phyloP scores from a whole-genome alignment of 2,888 invertebrate genomes.

The Callinectes sapidus region DNA sequence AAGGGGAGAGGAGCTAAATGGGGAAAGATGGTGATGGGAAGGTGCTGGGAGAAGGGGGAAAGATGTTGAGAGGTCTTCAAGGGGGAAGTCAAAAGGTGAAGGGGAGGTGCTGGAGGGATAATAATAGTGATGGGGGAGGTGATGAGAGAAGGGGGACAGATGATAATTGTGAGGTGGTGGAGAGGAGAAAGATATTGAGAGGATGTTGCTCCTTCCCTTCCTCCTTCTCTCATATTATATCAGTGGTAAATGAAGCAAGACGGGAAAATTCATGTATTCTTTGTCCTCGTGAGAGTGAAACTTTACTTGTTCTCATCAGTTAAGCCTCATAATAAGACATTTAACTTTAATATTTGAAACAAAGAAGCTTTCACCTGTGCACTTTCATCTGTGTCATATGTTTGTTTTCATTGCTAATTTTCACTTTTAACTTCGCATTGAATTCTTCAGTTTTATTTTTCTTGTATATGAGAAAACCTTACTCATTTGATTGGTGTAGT shows the following conservation, averaged over 20 bases:
- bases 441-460: background rate
- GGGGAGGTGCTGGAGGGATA: no score
- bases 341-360: background rate
- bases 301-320: background rate
- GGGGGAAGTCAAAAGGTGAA: no score
- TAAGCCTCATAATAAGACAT: background rate
- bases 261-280: background rate
- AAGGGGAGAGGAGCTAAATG: conserved; percentile 53
- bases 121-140: no score
- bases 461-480: no score
- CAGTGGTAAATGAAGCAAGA: background rate
- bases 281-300: conserved; percentile 3
- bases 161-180: background rate
- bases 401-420: background rate
- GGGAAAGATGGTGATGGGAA: background rate
- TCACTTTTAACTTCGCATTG: background rate
- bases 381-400: background rate
- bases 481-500: no score
- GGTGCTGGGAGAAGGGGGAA: no score
- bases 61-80: background rate
- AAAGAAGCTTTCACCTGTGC: background rate
- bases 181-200: background rate
- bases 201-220: background rate
- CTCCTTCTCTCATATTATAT: background rate
- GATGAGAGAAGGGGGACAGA: no score